Percentiles rank a stretch among this genome's conserved stretches.
Evolutionary conservation across 2,113 vertebrate genomes (phyloP).

Genomic region (Hemibagrus wyckioides): DNA sequence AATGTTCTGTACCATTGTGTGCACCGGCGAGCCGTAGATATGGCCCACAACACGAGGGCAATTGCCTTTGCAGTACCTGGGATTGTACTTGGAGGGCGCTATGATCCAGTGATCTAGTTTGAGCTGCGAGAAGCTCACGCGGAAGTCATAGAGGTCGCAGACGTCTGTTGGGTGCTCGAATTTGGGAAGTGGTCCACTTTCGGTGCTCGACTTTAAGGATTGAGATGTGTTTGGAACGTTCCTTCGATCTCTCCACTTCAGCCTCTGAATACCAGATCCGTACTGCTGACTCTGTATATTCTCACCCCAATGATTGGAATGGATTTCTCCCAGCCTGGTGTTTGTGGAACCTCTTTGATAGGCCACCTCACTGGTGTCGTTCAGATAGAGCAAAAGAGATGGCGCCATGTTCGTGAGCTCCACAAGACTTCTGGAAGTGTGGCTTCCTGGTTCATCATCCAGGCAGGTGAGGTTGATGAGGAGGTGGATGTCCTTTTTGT

Average conservation of each 20-base stretch:
- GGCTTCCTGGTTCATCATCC: constrained; percentile 51
- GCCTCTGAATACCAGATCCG: constrained; percentile 37
- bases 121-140: constrained; percentile 88
- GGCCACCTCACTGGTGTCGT: constrained; percentile 81
- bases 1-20: constrained; percentile 92
- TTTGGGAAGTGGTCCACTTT: constrained; percentile 68
- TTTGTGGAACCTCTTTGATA: constrained; percentile 67
- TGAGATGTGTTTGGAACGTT: constrained; percentile 56
- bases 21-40: constrained; percentile 88
- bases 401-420: constrained; percentile 71
- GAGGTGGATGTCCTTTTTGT: constrained; percentile 76
- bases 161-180: constrained; percentile 78
- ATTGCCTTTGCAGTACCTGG: constrained; percentile 88
- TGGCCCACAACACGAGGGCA: constrained; percentile 82
- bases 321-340: constrained; percentile 13
- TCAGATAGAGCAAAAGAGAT: constrained; percentile 87
- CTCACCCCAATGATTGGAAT: constrained; percentile 6
- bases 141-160: constrained; percentile 88
- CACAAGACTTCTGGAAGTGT: constrained; percentile 20
- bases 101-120: constrained; percentile 93
- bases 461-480: constrained; percentile 81
- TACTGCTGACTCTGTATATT: constrained; percentile 37
- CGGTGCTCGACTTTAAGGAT: constrained; percentile 49
- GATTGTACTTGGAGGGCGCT: constrained; percentile 88
- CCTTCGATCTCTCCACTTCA: constrained; percentile 69